phyloP scores from a whole-genome alignment of 92 coral and sea anemone genomes.

The Porites cylindrica region DNA sequence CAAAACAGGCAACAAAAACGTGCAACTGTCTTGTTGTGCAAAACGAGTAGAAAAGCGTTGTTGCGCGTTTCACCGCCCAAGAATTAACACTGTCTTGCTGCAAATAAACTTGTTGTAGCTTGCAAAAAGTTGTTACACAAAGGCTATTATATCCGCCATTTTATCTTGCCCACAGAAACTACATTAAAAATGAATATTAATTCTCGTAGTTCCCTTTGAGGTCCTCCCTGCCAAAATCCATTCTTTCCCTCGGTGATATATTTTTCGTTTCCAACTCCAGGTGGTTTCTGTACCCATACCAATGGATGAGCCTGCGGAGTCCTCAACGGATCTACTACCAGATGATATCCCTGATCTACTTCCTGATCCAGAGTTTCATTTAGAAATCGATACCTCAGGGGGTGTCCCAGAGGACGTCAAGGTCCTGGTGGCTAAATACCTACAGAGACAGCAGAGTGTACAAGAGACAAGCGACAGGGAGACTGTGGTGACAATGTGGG shows the following conservation, averaged over 20 bases:
- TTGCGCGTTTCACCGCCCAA: too few relatives aligned
- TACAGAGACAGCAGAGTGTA: conserved; percentile 57
- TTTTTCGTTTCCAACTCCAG: background rate
- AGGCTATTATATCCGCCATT: too few relatives aligned
- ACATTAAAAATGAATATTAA: too few relatives aligned
- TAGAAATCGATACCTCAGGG: conserved; percentile 40
- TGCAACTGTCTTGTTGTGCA: too few relatives aligned
- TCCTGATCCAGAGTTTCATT: conserved; percentile 40
- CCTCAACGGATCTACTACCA: background rate
- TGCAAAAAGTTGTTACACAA: too few relatives aligned
- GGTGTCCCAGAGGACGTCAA: conserved; percentile 80
- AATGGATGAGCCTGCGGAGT: background rate
- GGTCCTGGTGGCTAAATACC: conserved; percentile 66
- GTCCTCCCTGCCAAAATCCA: background rate
- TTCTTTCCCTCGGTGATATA: background rate
- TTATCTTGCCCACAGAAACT: too few relatives aligned
- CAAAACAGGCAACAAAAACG: too few relatives aligned
- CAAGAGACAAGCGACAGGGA: conserved; percentile 55
- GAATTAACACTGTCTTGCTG: too few relatives aligned
- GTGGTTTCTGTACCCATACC: background rate
- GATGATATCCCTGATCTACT: conserved; percentile 11
- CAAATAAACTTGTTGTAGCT: too few relatives aligned
- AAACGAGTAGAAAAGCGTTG: too few relatives aligned
- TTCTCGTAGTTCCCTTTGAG: background rate
- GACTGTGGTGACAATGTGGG: conserved; percentile 84